These are phyloP conservation scores for Biston stratarius DNA, from an alignment of 2,888 invertebrate genomes.

Conservation along the genomic window DNA sequence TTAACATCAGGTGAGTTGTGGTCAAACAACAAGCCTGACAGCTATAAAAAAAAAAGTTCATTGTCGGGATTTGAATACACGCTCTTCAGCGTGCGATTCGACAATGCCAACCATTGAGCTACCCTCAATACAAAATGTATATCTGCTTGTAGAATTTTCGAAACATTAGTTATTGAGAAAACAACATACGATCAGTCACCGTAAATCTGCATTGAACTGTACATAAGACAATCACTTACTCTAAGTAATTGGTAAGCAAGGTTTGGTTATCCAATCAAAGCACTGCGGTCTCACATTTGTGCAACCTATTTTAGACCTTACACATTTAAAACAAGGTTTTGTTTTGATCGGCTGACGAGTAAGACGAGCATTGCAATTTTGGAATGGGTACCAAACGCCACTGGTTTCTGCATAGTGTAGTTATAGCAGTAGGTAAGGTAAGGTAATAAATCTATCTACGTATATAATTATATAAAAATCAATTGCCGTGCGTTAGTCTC, in stretches of 20 bases:
- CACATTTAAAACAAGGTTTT: conserved; percentile 34
- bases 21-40: too few species aligned
- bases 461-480: too few species aligned
- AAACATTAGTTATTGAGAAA: too few species aligned
- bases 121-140: too few species aligned
- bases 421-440: conserved; percentile 4
- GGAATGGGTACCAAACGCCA: conserved; percentile 69
- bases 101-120: too few species aligned
- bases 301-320: conserved; percentile 50
- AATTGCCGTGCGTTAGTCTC: too few species aligned
- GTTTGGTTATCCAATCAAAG: conserved; percentile 78
- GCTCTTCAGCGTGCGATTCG: too few species aligned
- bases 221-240: conserved; percentile 79
- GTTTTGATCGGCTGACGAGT: conserved; percentile 40
- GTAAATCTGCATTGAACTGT: conserved; percentile 40
- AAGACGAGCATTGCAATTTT: conserved; percentile 67
- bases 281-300: conserved; percentile 62
- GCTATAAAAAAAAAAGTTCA: too few species aligned
- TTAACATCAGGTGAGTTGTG: too few species aligned
- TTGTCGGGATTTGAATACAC: too few species aligned
- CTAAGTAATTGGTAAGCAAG: conserved; percentile 81
- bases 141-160: too few species aligned
- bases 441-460: too few species aligned
- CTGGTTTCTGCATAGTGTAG: conserved; percentile 64
- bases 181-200: conserved; percentile 11